Base-by-base conservation (phyloP, 2,888 invertebrate genomes). In the Drosophila pullipes region DNA sequence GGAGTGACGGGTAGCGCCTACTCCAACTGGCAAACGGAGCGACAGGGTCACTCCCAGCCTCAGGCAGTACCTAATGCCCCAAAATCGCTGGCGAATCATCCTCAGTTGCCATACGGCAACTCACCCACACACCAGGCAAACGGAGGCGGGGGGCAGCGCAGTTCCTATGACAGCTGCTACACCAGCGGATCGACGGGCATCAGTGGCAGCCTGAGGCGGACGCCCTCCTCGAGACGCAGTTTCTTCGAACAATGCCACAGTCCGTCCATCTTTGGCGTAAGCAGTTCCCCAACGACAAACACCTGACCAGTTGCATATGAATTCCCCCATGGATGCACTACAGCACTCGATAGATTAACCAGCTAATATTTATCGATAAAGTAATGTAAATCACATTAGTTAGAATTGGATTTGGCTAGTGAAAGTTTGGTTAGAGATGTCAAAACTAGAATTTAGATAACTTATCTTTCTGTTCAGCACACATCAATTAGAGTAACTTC, bases 31-130 rank as follows among this genome's bases (percentile, higher is more conserved):
- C 85, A 85, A 47, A 74, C 74, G 35, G 89, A 85, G 5, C 82
- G 87, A 4, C 83, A 91, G 22, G 93, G 92, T 31, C 93, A 91
- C 25, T 93, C 93, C 30, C 93, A 92, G 74, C 93, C 93, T 1
- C 93, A 93, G 69, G 92, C 93, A 18, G 93, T 93, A 39, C 93
- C 93, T 16, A 92, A 92, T 76, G 88, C 90, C 31, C 73, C 79
- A 31, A 91, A 81, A 78, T 92, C 91, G 35, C 81, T 91, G 68
- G 86, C 83, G 67, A 92, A 92, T 76, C 92, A 92, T 72, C 91
- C 86, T 69, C 88, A 90, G 41, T 44, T 44, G 44, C 25, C 47
- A 7, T 76, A 62, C 58, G 59, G 55, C 50, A 91, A 91, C 72
- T 93, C 93, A 49, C 92, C 93, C 59, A 87, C 87, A 44, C 83